Percentiles rank a stretch among this genome's conserved stretches.
These are phyloP conservation scores for Chironomus riparius DNA, from an alignment of 2,888 invertebrate genomes.

Conservation along the genomic window DNA sequence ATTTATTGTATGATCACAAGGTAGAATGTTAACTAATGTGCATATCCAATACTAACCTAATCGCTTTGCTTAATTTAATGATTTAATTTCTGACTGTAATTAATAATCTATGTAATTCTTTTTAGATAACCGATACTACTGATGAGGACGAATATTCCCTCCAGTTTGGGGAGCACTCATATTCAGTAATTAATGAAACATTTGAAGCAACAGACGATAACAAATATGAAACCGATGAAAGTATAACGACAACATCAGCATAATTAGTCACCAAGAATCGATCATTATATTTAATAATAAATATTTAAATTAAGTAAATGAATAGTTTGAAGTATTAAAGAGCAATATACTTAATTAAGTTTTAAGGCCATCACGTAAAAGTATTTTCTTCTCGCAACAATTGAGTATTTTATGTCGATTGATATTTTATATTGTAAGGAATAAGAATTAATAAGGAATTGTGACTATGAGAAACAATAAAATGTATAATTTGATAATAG, in stretches of 20 bases:
- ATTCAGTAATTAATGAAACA: background rate
- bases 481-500: too few species aligned
- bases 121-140: background rate
- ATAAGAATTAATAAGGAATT: too few species aligned
- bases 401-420: too few species aligned
- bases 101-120: background rate
- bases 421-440: too few species aligned
- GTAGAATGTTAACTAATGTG: too few species aligned
- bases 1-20: background rate
- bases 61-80: too few species aligned
- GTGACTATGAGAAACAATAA: too few species aligned
- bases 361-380: too few species aligned
- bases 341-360: too few species aligned
- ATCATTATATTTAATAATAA: background rate
- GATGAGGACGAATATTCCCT: background rate
- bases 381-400: too few species aligned
- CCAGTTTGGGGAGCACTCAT: constrained; percentile 1
- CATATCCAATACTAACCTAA: too few species aligned
- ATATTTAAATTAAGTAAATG: background rate
- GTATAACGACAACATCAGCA: background rate
- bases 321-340: too few species aligned
- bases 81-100: background rate
- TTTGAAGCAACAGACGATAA: background rate
- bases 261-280: background rate
- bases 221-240: constrained; percentile 5